A percentile compares a stretch with the other conserved stretches of the same genome.
These are phyloP conservation scores for Drosophila orosa DNA, from an alignment of 1,140 invertebrate species.

Conservation along the genomic window DNA sequence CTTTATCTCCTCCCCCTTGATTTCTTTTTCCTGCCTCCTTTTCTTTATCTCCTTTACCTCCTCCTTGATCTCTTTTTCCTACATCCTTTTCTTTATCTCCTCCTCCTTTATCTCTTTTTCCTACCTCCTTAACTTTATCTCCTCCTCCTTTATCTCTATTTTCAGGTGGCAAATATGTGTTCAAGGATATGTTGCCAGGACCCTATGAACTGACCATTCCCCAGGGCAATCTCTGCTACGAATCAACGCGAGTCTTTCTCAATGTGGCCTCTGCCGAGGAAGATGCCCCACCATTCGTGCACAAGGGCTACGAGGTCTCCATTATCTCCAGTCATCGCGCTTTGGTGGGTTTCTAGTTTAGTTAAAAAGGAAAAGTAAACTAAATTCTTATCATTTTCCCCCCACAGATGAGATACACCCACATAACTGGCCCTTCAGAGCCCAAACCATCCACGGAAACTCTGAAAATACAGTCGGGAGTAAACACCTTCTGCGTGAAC, in stretches of 20 bases:
- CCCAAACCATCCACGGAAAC: slow-evolving; percentile 57
- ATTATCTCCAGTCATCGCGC: slow-evolving; percentile 89
- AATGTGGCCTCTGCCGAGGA: slow-evolving; percentile 88
- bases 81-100: no score
- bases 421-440: slow-evolving; percentile 48
- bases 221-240: slow-evolving; percentile 90
- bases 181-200: slow-evolving; percentile 92
- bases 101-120: neutral
- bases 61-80: no score
- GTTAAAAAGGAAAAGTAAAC: no score
- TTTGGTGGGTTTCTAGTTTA: slow-evolving; percentile 34
- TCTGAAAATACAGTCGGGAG: slow-evolving; percentile 84
- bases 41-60: no score
- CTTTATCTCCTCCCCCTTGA: no score
- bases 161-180: slow-evolving; percentile 89
- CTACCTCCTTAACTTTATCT: no score
- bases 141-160: no score
- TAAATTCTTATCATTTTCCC: neutral
- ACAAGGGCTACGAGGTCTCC: slow-evolving; percentile 90
- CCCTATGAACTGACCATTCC: slow-evolving; percentile 90
- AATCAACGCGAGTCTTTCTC: slow-evolving; percentile 87
- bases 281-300: slow-evolving; percentile 89
- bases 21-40: no score
- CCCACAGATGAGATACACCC: slow-evolving; percentile 71
- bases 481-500: slow-evolving; percentile 88